Conservation (phyloP, 1,140 invertebrate species). For the Nautilus pompilius region DNA sequence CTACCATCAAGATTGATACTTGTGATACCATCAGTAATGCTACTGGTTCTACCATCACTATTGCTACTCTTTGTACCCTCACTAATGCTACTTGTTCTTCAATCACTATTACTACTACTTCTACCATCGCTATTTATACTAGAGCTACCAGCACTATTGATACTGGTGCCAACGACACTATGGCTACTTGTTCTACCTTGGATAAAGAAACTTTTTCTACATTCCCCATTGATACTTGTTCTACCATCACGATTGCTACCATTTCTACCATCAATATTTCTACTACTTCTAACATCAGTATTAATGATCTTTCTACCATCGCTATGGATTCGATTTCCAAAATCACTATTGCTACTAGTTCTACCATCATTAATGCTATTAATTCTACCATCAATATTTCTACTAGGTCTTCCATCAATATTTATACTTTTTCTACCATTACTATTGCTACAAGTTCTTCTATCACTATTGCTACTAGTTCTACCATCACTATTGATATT, state of each 20-base stretch:
- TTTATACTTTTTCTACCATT: too few relatives aligned
- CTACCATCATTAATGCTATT: too few relatives aligned
- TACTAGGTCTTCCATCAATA: too few relatives aligned
- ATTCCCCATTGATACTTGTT: constrained; percentile 9
- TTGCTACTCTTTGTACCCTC: neutral
- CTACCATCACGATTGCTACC: constrained; percentile 13
- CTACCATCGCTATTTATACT: constrained; percentile 8
- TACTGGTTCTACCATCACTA: constrained; percentile 3
- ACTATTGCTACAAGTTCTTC: too few relatives aligned
- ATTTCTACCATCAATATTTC: constrained; percentile 11
- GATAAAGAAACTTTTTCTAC: constrained; percentile 6
- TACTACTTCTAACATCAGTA: constrained; percentile 11
- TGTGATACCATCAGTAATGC: neutral
- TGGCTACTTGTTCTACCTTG: constrained; percentile 10
- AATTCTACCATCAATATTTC: too few relatives aligned
- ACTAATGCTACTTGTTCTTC: constrained; percentile 3
- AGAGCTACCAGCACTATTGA: constrained; percentile 10
- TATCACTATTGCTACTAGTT: too few relatives aligned
- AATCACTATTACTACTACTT: constrained; percentile 13
- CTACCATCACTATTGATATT: too few relatives aligned
- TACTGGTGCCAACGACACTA: constrained; percentile 11
- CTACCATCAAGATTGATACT: neutral
- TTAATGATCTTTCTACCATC: neutral
- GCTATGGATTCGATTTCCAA: neutral
- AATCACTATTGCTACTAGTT: too few relatives aligned